Percentiles rank a stretch among this genome's conserved stretches.
These are phyloP conservation scores for Subanguina moxae DNA, from an alignment of 1,140 invertebrate species.

Conservation along the genomic window DNA sequence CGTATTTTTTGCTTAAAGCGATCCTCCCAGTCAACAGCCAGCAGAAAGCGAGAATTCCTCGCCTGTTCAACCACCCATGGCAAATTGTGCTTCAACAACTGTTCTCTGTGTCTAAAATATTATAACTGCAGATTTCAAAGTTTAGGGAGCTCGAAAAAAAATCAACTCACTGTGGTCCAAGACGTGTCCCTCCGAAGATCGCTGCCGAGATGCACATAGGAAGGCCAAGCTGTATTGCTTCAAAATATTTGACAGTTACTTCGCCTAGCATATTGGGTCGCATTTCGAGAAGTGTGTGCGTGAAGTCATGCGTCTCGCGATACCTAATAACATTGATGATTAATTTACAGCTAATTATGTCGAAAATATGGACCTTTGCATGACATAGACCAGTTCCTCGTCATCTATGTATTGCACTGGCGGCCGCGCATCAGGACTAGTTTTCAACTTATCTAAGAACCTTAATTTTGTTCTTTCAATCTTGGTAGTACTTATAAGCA, in stretches of 20 bases:
- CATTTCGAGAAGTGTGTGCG: conserved; percentile 83
- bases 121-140: no score
- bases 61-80: conserved; percentile 38
- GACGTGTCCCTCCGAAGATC: conserved; percentile 61
- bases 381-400: conserved; percentile 83
- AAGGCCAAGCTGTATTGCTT: conserved; percentile 60
- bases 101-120: conserved; percentile 33
- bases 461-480: no score
- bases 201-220: conserved; percentile 62
- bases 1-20: conserved; percentile 30
- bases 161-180: conserved; percentile 61
- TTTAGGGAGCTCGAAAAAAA: no score
- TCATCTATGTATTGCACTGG: conserved; percentile 86
- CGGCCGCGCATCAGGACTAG: conserved; percentile 79
- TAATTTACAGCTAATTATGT: conserved; percentile 5
- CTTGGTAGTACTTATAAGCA: no score
- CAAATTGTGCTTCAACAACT: conserved; percentile 29
- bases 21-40: conserved; percentile 35
- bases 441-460: conserved; percentile 34
- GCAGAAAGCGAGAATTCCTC: conserved; percentile 18
- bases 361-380: conserved; percentile 69
- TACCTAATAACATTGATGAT: conserved; percentile 64
- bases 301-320: conserved; percentile 88
- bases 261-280: conserved; percentile 91
- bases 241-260: conserved; percentile 66